Evolutionary conservation across 2,797 vertebrate species (phyloP), one percentile per base, ranked within the genome.

Genomic region (Chiroxiphia lanceolata): DNA sequence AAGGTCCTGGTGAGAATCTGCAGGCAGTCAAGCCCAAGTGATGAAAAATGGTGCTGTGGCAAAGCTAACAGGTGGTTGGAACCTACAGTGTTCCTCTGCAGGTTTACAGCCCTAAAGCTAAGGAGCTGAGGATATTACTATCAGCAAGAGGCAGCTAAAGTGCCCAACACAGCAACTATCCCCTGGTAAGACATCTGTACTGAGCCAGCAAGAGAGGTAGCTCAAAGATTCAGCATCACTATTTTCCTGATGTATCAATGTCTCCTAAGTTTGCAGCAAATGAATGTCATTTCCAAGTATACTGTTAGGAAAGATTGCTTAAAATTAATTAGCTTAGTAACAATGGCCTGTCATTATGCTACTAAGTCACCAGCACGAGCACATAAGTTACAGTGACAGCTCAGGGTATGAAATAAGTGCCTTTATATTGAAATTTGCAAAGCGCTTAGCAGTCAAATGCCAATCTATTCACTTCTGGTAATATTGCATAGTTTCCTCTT

Each of bases 241-340:
- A 3, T 87, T 96, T 96, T 93, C 70, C 89, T 92, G 88, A 92
- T 83, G 87, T 74, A 78, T 84, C 85, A 45, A 26, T 1, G 26
- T 90, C 91, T 94, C 69, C 3, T 11, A 82, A 79, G 50, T 93
- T 85, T 64, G 65, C 78, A 88, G 92, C 72, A 91, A 90, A 70
- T 60, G n/a, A 95, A 78, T 94, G 89, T 87, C 92, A 95, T 51
- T 88, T 61, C 81, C 61, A 38, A 95, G 89, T 56, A 93, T 31
- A 93, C 50, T 95, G 93, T 94, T 94, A 92, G 90, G 63, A 95
- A 91, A 94, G 90, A 93, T 78, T 95, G 78, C 81, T 95, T 93
- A 85, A 95, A 95, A 96, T 95, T 97, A 97, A 97, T 96, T 96
- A 97, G 92, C 90, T 95, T 81, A 91, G 93, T 93, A 95, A 97